Conservation (phyloP, 1,140 invertebrate species). For the Trigoniulus corallinus region DNA sequence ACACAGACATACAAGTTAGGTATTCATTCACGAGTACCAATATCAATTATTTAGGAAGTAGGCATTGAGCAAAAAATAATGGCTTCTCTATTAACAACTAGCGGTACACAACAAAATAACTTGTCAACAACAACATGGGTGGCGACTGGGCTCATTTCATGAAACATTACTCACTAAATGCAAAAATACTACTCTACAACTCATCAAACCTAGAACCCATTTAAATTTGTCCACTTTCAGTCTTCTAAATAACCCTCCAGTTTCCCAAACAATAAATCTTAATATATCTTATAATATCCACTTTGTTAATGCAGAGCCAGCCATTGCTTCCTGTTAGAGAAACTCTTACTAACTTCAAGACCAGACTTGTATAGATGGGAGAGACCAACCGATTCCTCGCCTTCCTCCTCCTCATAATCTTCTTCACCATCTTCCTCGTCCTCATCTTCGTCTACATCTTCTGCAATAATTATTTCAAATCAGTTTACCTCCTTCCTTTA, state of each 20-base stretch:
- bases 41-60: not conserved
- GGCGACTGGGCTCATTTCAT: not conserved
- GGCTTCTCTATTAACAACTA: too few species aligned
- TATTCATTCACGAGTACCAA: not conserved
- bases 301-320: too few species aligned
- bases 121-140: too few species aligned
- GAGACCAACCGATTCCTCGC: constrained; percentile 8
- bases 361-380: constrained; percentile 9
- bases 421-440: constrained; percentile 3
- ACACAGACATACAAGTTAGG: too few species aligned
- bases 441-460: constrained; percentile 7
- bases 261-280: not conserved
- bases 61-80: too few species aligned
- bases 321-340: not conserved
- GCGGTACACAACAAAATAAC: too few species aligned
- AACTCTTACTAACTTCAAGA: constrained; percentile 8
- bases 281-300: too few species aligned
- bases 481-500: not conserved
- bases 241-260: not conserved
- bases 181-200: not conserved
- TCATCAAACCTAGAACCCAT: not conserved
- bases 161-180: not conserved
- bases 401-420: constrained; percentile 6
- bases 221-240: not conserved
- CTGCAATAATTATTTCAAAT: not conserved